Evolutionary conservation across 1,140 invertebrate genomes (phyloP).

Genomic region (Acromyrmex heyeri): DNA sequence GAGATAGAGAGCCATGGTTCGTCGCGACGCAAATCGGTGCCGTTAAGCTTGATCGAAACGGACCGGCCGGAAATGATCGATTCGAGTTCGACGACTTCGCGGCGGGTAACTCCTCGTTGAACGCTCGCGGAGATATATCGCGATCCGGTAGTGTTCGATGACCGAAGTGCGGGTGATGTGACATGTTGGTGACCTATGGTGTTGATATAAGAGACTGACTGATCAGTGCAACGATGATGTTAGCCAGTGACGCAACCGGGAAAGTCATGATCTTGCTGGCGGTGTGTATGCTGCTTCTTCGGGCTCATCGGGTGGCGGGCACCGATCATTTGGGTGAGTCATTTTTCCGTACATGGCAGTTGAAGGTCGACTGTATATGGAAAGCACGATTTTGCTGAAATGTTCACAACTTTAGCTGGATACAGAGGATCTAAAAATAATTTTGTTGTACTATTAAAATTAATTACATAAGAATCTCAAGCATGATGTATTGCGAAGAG

Average conservation of each 20-base stretch:
- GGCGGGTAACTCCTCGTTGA: conserved; percentile 21
- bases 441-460: no score
- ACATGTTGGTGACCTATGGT: conserved; percentile 30
- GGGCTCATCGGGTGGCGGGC: conserved; percentile 59
- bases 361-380: no score
- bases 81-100: conserved; percentile 57
- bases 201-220: conserved; percentile 5
- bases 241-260: neutral
- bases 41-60: conserved; percentile 31
- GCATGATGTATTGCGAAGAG: no score
- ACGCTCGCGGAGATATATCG: neutral
- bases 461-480: no score
- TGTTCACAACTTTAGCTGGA: no score
- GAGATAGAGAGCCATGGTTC: neutral
- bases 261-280: conserved; percentile 70
- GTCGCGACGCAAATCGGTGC: neutral
- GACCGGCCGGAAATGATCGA: conserved; percentile 43
- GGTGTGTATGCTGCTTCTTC: conserved; percentile 67
- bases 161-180: conserved; percentile 49
- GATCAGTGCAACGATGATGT: conserved; percentile 31
- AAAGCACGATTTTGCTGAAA: no score
- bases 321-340: conserved; percentile 78
- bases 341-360: neutral
- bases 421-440: no score
- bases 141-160: conserved; percentile 2